Conservation (phyloP, 2,888 invertebrate genomes). For the Anorthoa munda region DNA sequence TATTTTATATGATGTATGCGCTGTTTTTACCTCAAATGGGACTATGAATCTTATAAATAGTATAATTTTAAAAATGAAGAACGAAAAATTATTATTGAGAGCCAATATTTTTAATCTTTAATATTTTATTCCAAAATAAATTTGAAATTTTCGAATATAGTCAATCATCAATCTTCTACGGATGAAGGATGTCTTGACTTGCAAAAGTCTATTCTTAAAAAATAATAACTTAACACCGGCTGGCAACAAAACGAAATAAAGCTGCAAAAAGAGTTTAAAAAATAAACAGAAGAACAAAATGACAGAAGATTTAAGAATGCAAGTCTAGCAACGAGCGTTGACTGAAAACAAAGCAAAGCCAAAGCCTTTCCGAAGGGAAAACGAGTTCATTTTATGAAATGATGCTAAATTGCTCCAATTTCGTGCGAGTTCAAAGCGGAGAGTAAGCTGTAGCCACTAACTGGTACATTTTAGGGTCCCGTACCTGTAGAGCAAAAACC, state of each 20-base stretch:
- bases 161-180: too few species aligned
- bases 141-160: too few species aligned
- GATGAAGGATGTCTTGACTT: too few species aligned
- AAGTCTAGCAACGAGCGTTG: not conserved
- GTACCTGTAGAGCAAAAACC: not conserved
- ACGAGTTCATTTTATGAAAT: conserved; percentile 50
- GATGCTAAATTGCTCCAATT: conserved; percentile 59
- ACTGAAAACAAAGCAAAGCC: conserved; percentile 33
- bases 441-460: conserved; percentile 33
- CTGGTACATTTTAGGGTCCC: conserved; percentile 9
- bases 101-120: too few species aligned
- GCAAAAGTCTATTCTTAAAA: too few species aligned
- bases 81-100: too few species aligned
- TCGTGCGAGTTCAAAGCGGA: conserved; percentile 47
- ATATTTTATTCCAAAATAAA: too few species aligned
- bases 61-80: too few species aligned
- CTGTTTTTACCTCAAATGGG: not conserved
- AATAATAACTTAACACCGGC: not conserved
- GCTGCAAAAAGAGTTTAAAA: not conserved
- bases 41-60: not conserved
- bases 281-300: not conserved
- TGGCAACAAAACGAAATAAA: not conserved
- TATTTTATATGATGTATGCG: not conserved
- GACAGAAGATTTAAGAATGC: not conserved
- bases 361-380: conserved; percentile 39